These are phyloP conservation scores for Pissodes strobi DNA, from an alignment of 1,140 invertebrate genomes.

Conservation along the genomic window DNA sequence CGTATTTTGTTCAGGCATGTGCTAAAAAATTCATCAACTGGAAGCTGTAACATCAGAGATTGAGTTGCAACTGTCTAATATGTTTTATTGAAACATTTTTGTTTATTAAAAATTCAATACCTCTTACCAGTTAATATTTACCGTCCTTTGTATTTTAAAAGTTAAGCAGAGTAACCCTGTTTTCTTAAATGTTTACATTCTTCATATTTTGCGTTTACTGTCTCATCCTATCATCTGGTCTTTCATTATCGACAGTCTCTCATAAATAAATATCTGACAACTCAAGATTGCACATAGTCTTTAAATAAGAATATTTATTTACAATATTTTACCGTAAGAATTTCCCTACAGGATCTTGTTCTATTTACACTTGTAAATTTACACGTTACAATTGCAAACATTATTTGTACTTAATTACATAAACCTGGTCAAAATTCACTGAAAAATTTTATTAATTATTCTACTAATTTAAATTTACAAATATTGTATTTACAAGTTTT, in stretches of 20 bases:
- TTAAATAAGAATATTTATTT: constrained; percentile 42
- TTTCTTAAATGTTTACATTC: no score
- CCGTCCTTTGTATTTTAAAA: no score
- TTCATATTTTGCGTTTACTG: no score
- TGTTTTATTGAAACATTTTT: no score
- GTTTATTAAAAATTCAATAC: no score
- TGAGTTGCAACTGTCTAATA: no score
- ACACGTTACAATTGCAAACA: constrained; percentile 43
- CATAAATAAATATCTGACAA: constrained; percentile 23
- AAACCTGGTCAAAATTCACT: constrained; percentile 33
- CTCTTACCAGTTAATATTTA: no score
- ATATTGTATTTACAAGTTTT: constrained; percentile 5
- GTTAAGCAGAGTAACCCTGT: no score
- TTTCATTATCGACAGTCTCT: constrained; percentile 16
- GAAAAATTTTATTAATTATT: constrained; percentile 9
- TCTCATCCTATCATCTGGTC: no score
- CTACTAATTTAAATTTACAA: constrained; percentile 6
- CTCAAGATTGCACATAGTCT: constrained; percentile 51
- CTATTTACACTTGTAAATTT: constrained; percentile 47
- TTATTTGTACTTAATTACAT: constrained; percentile 53
- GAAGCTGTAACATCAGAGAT: no score
- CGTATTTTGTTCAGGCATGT: no score
- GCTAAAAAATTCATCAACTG: no score
- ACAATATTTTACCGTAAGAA: constrained; percentile 45
- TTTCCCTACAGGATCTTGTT: constrained; percentile 44